A percentile compares a stretch with the other conserved stretches of the same genome.
phyloP scores from a whole-genome alignment of 2,888 invertebrate genomes.

The Crocallis elinguaria region DNA sequence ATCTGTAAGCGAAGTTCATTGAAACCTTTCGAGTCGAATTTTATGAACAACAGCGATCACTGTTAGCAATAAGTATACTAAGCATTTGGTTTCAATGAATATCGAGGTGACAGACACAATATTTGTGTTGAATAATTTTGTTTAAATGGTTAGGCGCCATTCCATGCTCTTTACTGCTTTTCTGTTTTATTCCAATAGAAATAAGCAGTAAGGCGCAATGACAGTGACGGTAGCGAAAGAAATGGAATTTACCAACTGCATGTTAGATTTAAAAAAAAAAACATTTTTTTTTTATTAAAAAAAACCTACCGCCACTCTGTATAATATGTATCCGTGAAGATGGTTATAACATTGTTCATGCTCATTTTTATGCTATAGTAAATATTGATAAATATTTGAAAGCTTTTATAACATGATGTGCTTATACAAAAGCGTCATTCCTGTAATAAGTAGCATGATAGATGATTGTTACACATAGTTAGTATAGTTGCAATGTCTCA shows the following conservation, averaged over 20 bases:
- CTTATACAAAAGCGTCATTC: conserved; percentile 58
- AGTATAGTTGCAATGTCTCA: conserved; percentile 52
- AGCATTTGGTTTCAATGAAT: neutral
- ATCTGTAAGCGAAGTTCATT: neutral
- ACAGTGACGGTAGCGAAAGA: conserved; percentile 6
- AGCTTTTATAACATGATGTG: conserved; percentile 12
- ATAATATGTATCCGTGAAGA: conserved; percentile 1
- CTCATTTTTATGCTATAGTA: conserved; percentile 17
- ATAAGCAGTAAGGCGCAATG: neutral
- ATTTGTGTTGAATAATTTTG: neutral
- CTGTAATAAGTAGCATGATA: conserved; percentile 32
- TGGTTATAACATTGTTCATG: conserved; percentile 13
- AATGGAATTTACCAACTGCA: too few relatives aligned
- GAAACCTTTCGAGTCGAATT: neutral
- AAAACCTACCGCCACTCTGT: conserved; percentile 2
- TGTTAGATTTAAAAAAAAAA: too few relatives aligned
- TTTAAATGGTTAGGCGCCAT: neutral
- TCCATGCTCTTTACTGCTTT: neutral
- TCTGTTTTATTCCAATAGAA: neutral
- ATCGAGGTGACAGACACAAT: neutral
- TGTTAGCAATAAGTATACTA: neutral
- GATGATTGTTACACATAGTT: conserved; percentile 19
- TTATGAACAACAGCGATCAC: too few relatives aligned
- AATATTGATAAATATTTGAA: conserved; percentile 25
- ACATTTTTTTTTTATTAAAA: neutral